Base-by-base conservation (phyloP, 2,113 vertebrate genomes). In the Channa argus region DNA sequence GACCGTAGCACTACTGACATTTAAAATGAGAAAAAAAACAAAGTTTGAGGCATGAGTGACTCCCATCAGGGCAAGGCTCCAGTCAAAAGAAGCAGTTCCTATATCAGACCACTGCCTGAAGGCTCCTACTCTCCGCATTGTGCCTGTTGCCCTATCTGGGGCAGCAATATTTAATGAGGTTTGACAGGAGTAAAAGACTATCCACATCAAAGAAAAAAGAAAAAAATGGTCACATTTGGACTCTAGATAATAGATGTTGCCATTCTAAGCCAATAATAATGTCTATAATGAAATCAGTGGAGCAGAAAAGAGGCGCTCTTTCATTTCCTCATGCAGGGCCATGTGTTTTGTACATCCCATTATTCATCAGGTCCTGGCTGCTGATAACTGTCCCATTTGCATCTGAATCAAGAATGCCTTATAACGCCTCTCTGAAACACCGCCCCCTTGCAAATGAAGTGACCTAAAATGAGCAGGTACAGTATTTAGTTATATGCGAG, bases 211-310 rank as follows among this genome's bases (percentile, higher is more conserved):
- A 86, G 89, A 65, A 91, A 77, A 83, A 54, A 67, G 63, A 78
- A 87, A 86, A 73, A 86, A 90, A 89, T 75, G 84, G 77, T 83
- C 85, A 87, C 84, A 92, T 88, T 91, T 87, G 79, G 83, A 91
- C 79, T 90, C 73, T 58, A 90, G 89, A 94, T 94, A 94, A 94
- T 93, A 93, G 87, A 94, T 93, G 93, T 92, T 92, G 88, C 91
- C 91, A 92, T 93, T 94, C 86, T 88, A 84, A 92, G 91, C 90
- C 90, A 92, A 94, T 93, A 95, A 94, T 94, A 93, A 88, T 91
- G 90, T 92, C 93, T 93, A 93, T 94, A 94, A 95, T 94, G 92
- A 93, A 94, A 94, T 94, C 92, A 90, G 91, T 82, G 85, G 88
- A 91, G 90, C 91, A 92, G 94, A 94, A 94, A 94, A 92, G 84